These are phyloP conservation scores for Parambassis ranga DNA, from an alignment of 2,797 vertebrate species.

Conservation along the genomic window DNA sequence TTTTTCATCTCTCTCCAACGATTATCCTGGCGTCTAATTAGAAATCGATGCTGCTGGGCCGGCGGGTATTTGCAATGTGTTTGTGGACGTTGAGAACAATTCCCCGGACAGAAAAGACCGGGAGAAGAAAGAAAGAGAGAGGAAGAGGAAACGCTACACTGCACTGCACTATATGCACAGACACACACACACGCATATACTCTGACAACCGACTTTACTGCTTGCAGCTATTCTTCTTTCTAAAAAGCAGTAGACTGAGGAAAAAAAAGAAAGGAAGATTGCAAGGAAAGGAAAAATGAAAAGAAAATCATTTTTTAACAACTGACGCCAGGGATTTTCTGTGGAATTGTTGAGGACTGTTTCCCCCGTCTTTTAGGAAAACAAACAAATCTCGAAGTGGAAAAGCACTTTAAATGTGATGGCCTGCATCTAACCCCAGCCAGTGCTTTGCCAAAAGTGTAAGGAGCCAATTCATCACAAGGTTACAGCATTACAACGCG, in stretches of 20 bases:
- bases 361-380: conserved; percentile 73
- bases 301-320: conserved; percentile 73
- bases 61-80: conserved; percentile 88
- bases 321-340: conserved; percentile 67
- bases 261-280: conserved; percentile 27
- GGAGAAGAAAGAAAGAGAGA: conserved; percentile 73
- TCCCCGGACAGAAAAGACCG: conserved; percentile 74
- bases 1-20: conserved; percentile 84
- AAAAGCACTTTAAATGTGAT: conserved; percentile 61
- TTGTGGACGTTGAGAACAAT: conserved; percentile 89
- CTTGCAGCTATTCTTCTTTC: conserved; percentile 79
- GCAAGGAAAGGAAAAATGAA: conserved; percentile 72
- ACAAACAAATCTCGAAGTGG: conserved; percentile 65
- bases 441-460: conserved; percentile 5
- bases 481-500: conserved; percentile 2
- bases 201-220: conserved; percentile 64
- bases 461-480: conserved; percentile 22
- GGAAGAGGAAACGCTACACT: conserved; percentile 68
- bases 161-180: conserved; percentile 33
- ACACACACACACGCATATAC: conserved; percentile 35
- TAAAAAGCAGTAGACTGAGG: conserved; percentile 66
- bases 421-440: conserved; percentile 49
- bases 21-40: conserved; percentile 89
- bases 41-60: conserved; percentile 87
- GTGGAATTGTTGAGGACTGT: conserved; percentile 63